Percentiles rank a stretch among this genome's conserved stretches.
These are phyloP conservation scores for Tricholaema leucomelas DNA, from an alignment of 2,113 vertebrate genomes.

Conservation along the genomic window DNA sequence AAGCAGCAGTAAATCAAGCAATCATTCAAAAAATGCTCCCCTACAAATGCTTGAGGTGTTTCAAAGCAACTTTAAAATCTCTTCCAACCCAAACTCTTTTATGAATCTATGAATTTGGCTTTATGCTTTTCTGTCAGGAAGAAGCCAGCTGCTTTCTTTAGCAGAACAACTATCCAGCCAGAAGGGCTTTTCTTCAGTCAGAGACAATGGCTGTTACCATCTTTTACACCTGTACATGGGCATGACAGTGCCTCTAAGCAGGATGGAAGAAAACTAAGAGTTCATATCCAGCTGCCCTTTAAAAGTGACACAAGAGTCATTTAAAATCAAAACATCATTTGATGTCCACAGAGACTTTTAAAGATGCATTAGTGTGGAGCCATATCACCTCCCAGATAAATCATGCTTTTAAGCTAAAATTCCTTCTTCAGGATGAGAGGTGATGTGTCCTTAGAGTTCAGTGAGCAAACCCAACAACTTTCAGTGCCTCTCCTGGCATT, in stretches of 20 bases:
- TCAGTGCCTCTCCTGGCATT: neutral
- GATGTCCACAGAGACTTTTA: neutral
- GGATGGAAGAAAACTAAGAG: neutral
- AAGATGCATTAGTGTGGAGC: neutral
- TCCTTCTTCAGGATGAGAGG: neutral
- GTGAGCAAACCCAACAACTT: neutral
- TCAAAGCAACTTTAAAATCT: neutral
- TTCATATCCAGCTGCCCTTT: neutral
- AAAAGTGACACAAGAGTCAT: neutral
- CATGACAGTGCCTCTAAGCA: neutral
- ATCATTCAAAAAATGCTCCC: neutral
- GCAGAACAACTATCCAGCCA: neutral
- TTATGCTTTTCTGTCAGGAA: neutral
- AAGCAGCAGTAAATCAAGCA: neutral
- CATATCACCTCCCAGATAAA: neutral
- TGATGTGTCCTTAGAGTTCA: neutral
- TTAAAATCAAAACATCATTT: neutral
- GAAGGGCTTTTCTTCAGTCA: neutral
- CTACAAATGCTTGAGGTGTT: neutral
- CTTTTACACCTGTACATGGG: neutral
- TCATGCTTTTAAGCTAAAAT: neutral
- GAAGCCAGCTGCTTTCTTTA: neutral
- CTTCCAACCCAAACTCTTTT: too few relatives aligned
- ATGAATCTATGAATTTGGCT: neutral
- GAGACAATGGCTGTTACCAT: neutral